A percentile compares a stretch with the other conserved stretches of the same genome.
phyloP scores from a whole-genome alignment of 2,797 vertebrate genomes.

The Sebastes oblongus region DNA sequence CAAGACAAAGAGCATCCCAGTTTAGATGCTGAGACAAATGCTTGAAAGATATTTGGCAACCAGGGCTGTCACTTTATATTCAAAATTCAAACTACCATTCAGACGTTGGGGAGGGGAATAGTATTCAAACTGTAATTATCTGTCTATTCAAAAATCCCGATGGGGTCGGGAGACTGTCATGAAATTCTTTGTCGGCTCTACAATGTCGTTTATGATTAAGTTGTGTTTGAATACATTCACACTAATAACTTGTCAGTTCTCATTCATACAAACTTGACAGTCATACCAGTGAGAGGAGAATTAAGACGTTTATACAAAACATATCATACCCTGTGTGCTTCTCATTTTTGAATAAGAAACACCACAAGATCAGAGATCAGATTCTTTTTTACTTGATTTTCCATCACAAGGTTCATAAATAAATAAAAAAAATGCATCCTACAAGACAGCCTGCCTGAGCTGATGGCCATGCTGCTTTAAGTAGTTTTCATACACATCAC shows the following conservation, averaged over 20 bases:
- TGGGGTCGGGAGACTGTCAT: neutral
- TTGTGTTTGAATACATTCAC: neutral
- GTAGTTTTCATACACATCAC: neutral
- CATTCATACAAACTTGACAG: neutral
- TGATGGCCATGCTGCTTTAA: neutral
- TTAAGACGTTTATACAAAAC: neutral
- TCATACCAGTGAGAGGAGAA: neutral
- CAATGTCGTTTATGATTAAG: neutral
- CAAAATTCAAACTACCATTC: neutral
- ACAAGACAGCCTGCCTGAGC: neutral
- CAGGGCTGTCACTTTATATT: neutral
- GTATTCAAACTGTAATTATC: neutral
- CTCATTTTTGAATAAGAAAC: neutral
- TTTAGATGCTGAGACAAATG: neutral
- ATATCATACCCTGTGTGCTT: neutral
- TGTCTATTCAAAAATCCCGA: neutral
- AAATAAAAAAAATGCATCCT: neutral
- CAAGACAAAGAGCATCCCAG: neutral
- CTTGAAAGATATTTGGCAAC: neutral
- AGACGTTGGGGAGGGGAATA: neutral
- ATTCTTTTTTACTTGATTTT: constrained; percentile 7
- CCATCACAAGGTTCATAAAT: constrained; percentile 2
- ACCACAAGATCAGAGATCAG: neutral
- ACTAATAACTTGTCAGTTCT: neutral
- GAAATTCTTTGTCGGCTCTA: neutral